Evolutionary conservation across 2,113 vertebrate species (phyloP).

Genomic region (Machaerirhynchus nigripectus): DNA sequence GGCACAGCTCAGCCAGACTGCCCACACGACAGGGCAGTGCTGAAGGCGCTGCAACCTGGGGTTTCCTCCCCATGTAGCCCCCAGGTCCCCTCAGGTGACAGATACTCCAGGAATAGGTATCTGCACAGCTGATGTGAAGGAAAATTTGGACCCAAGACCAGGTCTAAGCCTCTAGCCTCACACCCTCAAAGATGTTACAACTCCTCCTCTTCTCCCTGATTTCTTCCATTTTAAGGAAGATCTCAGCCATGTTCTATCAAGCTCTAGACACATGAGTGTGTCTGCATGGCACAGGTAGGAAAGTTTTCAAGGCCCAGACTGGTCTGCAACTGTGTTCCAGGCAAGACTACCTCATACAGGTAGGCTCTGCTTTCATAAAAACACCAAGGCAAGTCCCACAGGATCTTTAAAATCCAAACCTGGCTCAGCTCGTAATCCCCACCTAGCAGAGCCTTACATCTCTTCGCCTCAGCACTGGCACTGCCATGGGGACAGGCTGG

Average conservation of each 20-base stretch:
- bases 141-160: background rate
- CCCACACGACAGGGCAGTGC: accelerated
- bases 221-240: background rate
- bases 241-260: background rate
- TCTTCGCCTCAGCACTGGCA: background rate
- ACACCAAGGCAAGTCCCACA: background rate
- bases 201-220: background rate
- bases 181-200: background rate
- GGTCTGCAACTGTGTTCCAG: background rate
- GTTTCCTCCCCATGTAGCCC: background rate
- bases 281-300: background rate
- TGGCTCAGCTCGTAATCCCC: background rate
- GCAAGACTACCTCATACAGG: background rate
- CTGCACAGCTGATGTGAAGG: background rate
- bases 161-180: background rate
- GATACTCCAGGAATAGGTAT: background rate
- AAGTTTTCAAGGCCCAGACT: background rate
- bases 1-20: background rate
- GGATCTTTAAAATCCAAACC: background rate
- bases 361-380: background rate
- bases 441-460: background rate
- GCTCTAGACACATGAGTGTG: background rate
- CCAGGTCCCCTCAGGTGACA: background rate
- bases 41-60: background rate
- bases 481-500: background rate